Base-by-base conservation (phyloP, 2,888 invertebrate species). In the Tenthredo scrophulariae region DNA sequence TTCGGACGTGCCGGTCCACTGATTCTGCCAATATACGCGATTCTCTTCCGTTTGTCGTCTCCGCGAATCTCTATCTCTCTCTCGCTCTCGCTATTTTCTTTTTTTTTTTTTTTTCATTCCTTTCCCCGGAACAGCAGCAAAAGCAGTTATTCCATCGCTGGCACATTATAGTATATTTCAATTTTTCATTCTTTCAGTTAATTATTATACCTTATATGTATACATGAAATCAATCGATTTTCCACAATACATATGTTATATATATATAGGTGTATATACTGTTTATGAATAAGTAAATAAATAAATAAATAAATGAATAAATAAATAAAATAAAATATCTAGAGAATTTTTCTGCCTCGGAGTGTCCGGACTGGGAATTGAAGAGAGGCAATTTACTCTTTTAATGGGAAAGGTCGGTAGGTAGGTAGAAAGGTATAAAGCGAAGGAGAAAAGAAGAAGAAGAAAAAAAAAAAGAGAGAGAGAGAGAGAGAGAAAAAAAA, bases 361-460 rank as follows among this genome's bases (percentile, higher is more conserved):
- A 70, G 70, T 40, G 40, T 40, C 43, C 40, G 54, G 18, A 18
- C 15, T 50, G 77, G 18, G 50, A 77, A 46, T 77, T 54, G 50
- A 77, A 77, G 77, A 54, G 77, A 77, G 77, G 77, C 77, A 77
- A 77, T 77, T 77, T 50, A 77, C 77, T 77, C 77, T 46, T 77
- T 54, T 77, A 77, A 77, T 77, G 50, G 22, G 77, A 50, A 54
- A 77, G 77, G 43, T 70, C 18, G 67, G 72, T 74, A 26, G 40
- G 22, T 22, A n/a, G 33, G 70, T n/a, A 72, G 33, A n/a, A 15
- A 37, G 72, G 72, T 74, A 43, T 22, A 43, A 43, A 43, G 72
- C 43, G 26, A 10, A 43, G n/a, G 43, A 43, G 40, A 22, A n/a
- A n/a, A 15, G 18, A 0, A n/a, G 18, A 70, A 72, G 22, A 22